Conservation (phyloP, 2,797 vertebrate genomes). For the Eurystomus glaucurus region DNA sequence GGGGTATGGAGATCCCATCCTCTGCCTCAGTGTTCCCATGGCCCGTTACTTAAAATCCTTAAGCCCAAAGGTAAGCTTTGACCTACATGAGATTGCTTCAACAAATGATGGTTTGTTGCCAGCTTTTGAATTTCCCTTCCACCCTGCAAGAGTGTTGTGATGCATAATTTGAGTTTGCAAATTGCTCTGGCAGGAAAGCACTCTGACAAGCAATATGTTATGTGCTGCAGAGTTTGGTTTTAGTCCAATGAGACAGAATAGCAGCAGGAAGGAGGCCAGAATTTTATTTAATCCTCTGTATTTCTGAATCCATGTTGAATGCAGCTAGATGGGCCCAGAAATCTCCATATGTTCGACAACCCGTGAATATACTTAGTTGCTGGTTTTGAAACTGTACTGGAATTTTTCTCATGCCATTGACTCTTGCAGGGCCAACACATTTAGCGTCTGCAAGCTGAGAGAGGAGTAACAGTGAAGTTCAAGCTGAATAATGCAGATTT, state of each 20-base stretch:
- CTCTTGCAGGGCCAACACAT: neutral
- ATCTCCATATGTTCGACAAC: neutral
- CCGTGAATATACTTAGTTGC: neutral
- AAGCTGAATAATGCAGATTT: neutral
- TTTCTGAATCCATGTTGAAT: neutral
- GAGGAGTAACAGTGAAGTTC: neutral
- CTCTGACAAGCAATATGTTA: neutral
- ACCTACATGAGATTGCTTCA: neutral
- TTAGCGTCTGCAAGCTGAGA: neutral
- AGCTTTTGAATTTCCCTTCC: constrained; percentile 18
- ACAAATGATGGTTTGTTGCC: neutral
- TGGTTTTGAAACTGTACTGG: neutral
- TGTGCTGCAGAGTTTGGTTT: constrained; percentile 4
- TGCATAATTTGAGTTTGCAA: constrained; percentile 8
- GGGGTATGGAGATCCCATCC: neutral
- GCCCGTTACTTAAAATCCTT: neutral
- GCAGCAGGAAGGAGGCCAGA: neutral
- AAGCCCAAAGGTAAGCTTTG: neutral
- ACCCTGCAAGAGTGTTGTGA: neutral
- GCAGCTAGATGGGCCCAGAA: neutral
- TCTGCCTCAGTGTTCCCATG: neutral
- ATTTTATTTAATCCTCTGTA: neutral
- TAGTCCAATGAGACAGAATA: constrained; percentile 16
- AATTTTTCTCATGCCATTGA: neutral
- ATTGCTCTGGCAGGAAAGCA: neutral